Evolutionary conservation across 2,113 vertebrate species (phyloP), one percentile per base, ranked within the genome.

Genomic region (Cebidichthys violaceus): DNA sequence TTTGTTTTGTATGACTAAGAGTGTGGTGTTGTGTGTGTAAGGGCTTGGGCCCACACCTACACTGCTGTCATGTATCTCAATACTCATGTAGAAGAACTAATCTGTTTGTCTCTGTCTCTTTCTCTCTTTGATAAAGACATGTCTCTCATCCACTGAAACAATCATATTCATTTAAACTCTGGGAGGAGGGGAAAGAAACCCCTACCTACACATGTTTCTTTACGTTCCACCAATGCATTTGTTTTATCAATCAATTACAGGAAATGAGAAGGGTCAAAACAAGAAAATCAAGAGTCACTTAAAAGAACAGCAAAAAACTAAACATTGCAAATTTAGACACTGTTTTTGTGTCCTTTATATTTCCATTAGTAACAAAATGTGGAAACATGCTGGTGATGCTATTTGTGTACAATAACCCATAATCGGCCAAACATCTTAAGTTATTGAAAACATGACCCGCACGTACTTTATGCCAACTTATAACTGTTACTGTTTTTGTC

Each of bases 401-500:
- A 4, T 79, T 79, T 72, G 65, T 89, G 45, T 84, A 57, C 45
- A 75, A 77, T 77, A 69, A 85, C 81, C 37, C 69, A 71, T 17
- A 67, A 84, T 75, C 82, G 76, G 43, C 62, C 73, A 61, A 81
- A 78, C 70, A 70, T 78, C 47, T 92, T 93, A 91, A 94, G 64
- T 93, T 92, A 92, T 93, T 92, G 72, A 88, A 90, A 84, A 54
- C 45, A 68, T 71, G 64, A 31, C 71, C 72, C 81, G 57, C 88
- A 79, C 81, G 20, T 90, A 74, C 31, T 73, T 82, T 35, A 47
- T 88, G 79, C 82, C 80, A 77, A 81, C 47, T 89, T 74, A 90
- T 57, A 90, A 88, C 93, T 92, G 80, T 93, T 88, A 89, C 82
- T 93, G 86, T 85, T 77, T 77, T 62, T 69, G 9, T 82, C 45